Percentiles rank a stretch among this genome's conserved stretches.
Conservation (phyloP, 1,140 invertebrate species). For the Drosophila funebris region DNA sequence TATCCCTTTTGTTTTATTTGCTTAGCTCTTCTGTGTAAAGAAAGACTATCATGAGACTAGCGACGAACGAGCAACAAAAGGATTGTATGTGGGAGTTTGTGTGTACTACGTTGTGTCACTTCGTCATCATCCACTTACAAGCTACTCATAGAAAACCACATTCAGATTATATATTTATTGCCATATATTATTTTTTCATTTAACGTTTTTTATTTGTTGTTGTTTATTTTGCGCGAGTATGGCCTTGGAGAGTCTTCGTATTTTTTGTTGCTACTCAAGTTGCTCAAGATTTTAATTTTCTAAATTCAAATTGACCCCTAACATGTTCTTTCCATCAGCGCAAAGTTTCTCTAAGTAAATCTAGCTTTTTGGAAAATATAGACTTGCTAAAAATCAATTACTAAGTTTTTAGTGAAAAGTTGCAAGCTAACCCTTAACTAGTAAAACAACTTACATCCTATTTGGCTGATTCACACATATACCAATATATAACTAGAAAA, state of each 20-base stretch:
- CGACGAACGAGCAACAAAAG: slow-evolving; percentile 38
- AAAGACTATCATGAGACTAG: slow-evolving; percentile 67
- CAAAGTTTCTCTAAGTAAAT: too few species aligned
- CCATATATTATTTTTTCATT: slow-evolving; percentile 77
- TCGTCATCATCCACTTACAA: slow-evolving; percentile 46
- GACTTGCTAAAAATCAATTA: too few species aligned
- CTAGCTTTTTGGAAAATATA: too few species aligned
- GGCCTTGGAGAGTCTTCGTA: slow-evolving; percentile 11
- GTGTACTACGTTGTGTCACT: slow-evolving; percentile 47
- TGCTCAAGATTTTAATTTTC: neutral
- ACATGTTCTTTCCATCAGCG: too few species aligned
- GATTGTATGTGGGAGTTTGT: slow-evolving; percentile 37
- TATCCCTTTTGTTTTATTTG: slow-evolving; percentile 82
- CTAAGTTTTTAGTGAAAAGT: too few species aligned
- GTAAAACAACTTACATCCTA: too few species aligned
- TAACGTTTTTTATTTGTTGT: slow-evolving; percentile 49
- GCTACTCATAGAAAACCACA: slow-evolving; percentile 51
- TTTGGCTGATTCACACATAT: too few species aligned
- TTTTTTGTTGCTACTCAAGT: slow-evolving; percentile 12
- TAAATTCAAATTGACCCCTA: neutral
- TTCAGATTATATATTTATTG: slow-evolving; percentile 71
- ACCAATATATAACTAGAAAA: too few species aligned
- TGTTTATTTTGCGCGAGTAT: slow-evolving; percentile 43
- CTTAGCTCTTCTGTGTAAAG: slow-evolving; percentile 80
- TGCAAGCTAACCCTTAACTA: too few species aligned